Evolutionary conservation across 2,888 invertebrate species (phyloP).

Genomic region (Cancer borealis): DNA sequence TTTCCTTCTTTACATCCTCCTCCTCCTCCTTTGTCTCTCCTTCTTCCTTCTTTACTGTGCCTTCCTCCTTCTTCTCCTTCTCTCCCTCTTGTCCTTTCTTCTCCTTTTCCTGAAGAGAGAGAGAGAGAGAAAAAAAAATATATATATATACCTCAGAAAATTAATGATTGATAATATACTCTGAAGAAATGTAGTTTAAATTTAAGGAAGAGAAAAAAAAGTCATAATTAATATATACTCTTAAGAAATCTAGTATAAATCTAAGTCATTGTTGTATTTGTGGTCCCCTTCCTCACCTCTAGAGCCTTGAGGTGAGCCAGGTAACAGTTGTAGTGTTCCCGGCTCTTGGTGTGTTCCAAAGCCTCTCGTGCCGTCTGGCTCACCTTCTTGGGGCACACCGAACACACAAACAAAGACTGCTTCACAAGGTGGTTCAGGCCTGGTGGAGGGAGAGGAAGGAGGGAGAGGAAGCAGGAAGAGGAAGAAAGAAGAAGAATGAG

Average conservation of each 20-base stretch:
- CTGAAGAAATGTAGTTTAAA: too few relatives aligned
- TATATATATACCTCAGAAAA: too few relatives aligned
- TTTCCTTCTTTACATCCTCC: not conserved
- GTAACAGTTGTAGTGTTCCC: conserved; percentile 7
- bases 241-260: not conserved
- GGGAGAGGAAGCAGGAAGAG: too few relatives aligned
- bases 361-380: not conserved
- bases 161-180: too few relatives aligned
- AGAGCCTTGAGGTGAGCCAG: not conserved
- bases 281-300: not conserved
- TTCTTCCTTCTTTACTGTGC: not conserved
- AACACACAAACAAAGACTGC: not conserved
- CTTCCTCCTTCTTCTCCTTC: not conserved
- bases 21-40: not conserved
- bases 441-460: not conserved
- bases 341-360: not conserved
- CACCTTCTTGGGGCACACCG: not conserved
- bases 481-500: too few relatives aligned
- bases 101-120: not conserved
- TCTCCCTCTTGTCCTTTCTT: not conserved
- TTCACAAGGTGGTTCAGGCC: not conserved
- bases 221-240: not conserved
- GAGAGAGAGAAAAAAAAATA: not conserved
- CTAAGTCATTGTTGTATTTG: not conserved
- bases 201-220: too few relatives aligned